phyloP scores from a whole-genome alignment of 2,797 vertebrate genomes.

The Argyrosomus regius region DNA sequence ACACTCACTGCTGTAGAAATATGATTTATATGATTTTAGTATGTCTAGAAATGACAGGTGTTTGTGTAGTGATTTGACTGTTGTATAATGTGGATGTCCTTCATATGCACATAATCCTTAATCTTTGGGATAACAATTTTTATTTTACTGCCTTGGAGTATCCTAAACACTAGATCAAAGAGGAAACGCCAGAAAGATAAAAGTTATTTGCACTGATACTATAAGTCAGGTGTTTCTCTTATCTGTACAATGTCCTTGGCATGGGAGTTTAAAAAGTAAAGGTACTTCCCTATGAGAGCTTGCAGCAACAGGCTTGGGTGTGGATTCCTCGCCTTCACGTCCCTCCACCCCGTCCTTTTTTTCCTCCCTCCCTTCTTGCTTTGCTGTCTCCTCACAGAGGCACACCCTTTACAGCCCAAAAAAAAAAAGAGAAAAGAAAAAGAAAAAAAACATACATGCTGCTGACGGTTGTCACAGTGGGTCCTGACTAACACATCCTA shows the following conservation, averaged over 20 bases:
- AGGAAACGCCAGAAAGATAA: not conserved
- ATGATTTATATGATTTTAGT: not conserved
- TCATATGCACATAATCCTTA: not conserved
- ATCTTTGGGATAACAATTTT: conserved; percentile 1
- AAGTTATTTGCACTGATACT: not conserved
- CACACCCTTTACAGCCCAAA: conserved; percentile 74
- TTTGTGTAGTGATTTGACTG: conserved; percentile 26
- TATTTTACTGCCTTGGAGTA: conserved; percentile 10
- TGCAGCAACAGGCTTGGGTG: conserved; percentile 76
- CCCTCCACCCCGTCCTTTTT: conserved; percentile 65
- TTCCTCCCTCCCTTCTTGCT: conserved; percentile 64
- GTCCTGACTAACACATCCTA: conserved; percentile 14
- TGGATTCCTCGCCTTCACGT: conserved; percentile 73
- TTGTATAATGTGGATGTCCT: conserved; percentile 59
- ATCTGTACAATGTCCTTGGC: conserved; percentile 22
- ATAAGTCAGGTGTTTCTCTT: conserved; percentile 12
- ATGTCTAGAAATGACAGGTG: not conserved
- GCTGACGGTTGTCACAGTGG: conserved; percentile 7
- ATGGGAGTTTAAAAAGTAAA: conserved; percentile 54
- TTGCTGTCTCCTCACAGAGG: conserved; percentile 72
- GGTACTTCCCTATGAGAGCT: conserved; percentile 50
- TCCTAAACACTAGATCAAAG: not conserved
- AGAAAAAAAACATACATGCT: conserved; percentile 25
- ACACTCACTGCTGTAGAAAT: not conserved
- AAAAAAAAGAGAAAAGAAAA: conserved; percentile 15